Conservation (phyloP, 2,797 vertebrate species). For the Urocyon cinereoargenteus region DNA sequence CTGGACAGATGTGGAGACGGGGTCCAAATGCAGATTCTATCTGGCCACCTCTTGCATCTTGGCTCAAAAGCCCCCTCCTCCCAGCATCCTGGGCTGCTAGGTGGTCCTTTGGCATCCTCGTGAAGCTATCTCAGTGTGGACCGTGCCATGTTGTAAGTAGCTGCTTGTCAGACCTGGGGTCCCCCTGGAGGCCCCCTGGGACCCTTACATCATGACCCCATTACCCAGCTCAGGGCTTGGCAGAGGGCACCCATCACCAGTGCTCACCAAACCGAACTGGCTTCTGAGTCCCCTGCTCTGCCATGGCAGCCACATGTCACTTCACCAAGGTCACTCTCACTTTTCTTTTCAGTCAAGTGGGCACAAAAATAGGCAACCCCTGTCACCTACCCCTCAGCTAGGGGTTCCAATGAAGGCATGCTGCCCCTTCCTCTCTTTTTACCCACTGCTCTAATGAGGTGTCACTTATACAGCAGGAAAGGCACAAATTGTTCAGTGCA, state of each 20-base stretch:
- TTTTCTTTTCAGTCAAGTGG: neutral
- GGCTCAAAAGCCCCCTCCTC: neutral
- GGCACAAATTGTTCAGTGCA: fast-evolving
- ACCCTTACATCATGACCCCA: fast-evolving
- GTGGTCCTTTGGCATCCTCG: fast-evolving
- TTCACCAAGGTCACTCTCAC: neutral
- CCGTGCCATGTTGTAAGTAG: fast-evolving
- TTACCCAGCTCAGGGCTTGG: neutral
- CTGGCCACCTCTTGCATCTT: fast-evolving
- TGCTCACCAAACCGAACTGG: too few relatives aligned
- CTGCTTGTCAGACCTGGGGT: neutral
- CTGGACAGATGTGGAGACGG: fast-evolving
- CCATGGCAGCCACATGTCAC: fast-evolving
- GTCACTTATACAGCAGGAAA: neutral
- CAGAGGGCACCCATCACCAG: too few relatives aligned
- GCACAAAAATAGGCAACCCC: fast-evolving
- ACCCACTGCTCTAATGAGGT: neutral
- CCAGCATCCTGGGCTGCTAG: neutral
- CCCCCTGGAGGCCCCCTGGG: neutral
- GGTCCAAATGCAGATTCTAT: neutral
- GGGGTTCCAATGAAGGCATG: fast-evolving
- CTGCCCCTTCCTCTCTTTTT: neutral
- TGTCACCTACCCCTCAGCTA: fast-evolving
- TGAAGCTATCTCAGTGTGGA: fast-evolving
- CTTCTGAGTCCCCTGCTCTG: neutral